These are phyloP conservation scores for Mythimna ferrago DNA, from an alignment of 2,888 invertebrate genomes.

Conservation along the genomic window DNA sequence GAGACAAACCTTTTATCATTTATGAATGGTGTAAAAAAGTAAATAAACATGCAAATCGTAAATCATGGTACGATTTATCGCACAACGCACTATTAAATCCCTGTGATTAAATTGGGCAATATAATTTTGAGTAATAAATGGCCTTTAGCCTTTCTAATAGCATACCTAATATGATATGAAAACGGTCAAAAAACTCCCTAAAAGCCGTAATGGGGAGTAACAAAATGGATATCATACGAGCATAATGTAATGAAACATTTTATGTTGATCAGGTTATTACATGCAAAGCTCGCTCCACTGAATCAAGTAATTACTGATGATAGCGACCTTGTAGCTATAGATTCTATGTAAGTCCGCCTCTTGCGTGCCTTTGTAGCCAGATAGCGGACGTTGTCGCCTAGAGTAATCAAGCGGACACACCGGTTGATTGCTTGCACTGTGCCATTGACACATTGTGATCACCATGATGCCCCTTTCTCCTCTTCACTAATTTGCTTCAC, in stretches of 20 bases:
- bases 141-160: background rate
- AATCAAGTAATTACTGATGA: constrained; percentile 42
- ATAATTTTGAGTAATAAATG: background rate
- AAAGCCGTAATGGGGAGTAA: constrained; percentile 13
- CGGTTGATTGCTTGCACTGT: constrained; percentile 44
- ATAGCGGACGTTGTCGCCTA: constrained; percentile 1
- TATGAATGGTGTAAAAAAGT: background rate
- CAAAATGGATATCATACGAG: constrained; percentile 20
- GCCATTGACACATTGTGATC: constrained; percentile 18
- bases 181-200: background rate
- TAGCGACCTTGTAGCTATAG: constrained; percentile 10
- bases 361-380: constrained; percentile 33
- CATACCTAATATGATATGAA: background rate
- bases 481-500: constrained; percentile 13
- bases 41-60: background rate
- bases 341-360: constrained; percentile 4
- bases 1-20: background rate
- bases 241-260: constrained; percentile 43
- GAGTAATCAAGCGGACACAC: constrained; percentile 41
- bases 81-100: background rate
- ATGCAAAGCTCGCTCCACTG: constrained; percentile 20
- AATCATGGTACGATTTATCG: background rate
- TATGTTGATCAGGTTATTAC: constrained; percentile 32
- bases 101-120: constrained; percentile 10
- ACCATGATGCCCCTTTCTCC: constrained; percentile 12